phyloP scores from a whole-genome alignment of 2,888 invertebrate species.

The Caenorhabditis sp. region DNA sequence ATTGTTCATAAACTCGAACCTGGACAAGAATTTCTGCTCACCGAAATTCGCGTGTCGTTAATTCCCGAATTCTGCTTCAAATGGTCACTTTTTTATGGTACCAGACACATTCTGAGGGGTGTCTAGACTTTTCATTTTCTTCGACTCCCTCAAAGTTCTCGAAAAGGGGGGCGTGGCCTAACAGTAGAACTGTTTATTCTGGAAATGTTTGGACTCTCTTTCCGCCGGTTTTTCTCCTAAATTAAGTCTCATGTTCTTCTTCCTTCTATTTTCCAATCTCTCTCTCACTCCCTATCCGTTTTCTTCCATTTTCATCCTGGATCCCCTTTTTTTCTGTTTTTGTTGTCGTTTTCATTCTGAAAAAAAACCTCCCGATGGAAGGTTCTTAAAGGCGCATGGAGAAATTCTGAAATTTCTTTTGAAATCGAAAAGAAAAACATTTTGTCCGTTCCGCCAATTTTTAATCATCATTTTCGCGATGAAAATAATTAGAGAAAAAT shows the following conservation, averaged over 20 bases:
- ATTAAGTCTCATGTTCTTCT: constrained; percentile 32
- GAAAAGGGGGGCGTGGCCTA: too few relatives aligned
- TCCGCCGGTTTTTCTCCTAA: constrained; percentile 4
- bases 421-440: constrained; percentile 34
- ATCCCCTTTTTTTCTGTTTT: constrained; percentile 16
- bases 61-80: too few relatives aligned
- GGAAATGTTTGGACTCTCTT: neutral
- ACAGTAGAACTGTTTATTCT: constrained; percentile 1
- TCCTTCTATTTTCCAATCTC: constrained; percentile 12
- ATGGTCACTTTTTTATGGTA: too few relatives aligned
- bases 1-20: too few relatives aligned
- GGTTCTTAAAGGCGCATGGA: constrained; percentile 23
- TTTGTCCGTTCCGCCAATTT: constrained; percentile 19
- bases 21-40: too few relatives aligned
- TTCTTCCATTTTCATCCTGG: constrained; percentile 30
- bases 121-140: too few relatives aligned
- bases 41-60: too few relatives aligned
- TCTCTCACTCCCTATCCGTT: constrained; percentile 8
- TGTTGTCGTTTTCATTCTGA: constrained; percentile 34
- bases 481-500: too few relatives aligned
- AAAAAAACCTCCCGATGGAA: constrained; percentile 12
- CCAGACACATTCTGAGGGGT: too few relatives aligned
- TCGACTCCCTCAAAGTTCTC: too few relatives aligned
- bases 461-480: constrained; percentile 34
- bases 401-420: constrained; percentile 23